Evolutionary conservation across 2,113 vertebrate genomes (phyloP).

Genomic region (Leptosomus discolor): DNA sequence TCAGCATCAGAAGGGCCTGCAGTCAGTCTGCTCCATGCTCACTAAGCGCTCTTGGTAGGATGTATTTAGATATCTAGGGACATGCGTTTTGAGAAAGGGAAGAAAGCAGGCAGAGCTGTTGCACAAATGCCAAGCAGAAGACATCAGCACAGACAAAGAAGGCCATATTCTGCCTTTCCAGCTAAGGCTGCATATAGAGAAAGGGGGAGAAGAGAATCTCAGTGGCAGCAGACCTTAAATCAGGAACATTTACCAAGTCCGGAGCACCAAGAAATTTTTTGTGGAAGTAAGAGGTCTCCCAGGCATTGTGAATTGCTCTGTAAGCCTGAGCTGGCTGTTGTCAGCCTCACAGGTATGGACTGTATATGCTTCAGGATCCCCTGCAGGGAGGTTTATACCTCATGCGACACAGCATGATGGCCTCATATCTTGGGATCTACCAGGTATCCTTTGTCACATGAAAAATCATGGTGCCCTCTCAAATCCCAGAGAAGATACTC

Average conservation of each 20-base stretch:
- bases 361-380: background rate
- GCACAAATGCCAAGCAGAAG: background rate
- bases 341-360: background rate
- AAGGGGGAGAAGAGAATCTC: background rate
- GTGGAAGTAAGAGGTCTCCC: background rate
- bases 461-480: background rate
- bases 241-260: background rate
- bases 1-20: background rate
- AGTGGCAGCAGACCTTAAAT: background rate
- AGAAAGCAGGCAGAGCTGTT: background rate
- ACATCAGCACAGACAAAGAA: background rate
- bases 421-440: background rate
- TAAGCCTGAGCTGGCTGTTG: background rate
- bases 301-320: background rate
- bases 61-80: background rate
- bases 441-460: background rate
- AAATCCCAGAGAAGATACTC: background rate
- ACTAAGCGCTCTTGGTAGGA: background rate
- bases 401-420: rapidly evolving
- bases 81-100: rapidly evolving
- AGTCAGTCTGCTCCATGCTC: background rate
- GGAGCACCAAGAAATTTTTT: background rate
- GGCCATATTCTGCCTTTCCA: background rate
- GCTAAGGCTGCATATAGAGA: rapidly evolving
- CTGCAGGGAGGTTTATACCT: background rate